These are phyloP conservation scores for Brachyhypopomus gauderio DNA, from an alignment of 2,113 vertebrate genomes.

Conservation along the genomic window DNA sequence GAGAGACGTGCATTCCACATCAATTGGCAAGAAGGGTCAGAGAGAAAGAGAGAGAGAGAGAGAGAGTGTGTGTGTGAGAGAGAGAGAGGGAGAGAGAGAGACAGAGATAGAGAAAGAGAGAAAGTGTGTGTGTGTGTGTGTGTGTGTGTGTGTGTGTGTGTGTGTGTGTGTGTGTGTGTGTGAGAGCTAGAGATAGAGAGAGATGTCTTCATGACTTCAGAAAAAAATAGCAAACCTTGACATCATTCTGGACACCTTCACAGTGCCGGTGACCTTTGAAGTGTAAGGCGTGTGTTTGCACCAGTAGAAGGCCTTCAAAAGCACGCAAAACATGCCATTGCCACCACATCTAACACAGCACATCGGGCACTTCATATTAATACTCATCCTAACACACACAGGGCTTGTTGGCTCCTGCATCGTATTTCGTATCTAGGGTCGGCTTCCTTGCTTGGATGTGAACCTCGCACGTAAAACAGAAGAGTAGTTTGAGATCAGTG, in stretches of 20 bases:
- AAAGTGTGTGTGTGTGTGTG: not conserved
- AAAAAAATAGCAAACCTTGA: not conserved
- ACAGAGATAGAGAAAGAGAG: slow-evolving; percentile 9
- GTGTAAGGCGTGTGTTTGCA: not conserved
- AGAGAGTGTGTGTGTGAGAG: not conserved
- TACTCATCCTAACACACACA: too few relatives aligned
- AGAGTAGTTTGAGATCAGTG: not conserved
- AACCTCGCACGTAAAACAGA: not conserved
- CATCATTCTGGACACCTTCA: not conserved
- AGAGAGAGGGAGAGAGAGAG: not conserved
- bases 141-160: too few relatives aligned
- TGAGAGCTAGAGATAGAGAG: not conserved
- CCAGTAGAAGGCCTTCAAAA: not conserved
- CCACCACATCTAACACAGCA: not conserved
- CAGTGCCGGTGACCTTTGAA: not conserved
- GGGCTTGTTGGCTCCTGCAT: not conserved
- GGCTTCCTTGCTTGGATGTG: not conserved
- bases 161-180: too few relatives aligned
- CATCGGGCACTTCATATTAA: too few relatives aligned
- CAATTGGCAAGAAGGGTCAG: slow-evolving; percentile 24
- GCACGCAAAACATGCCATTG: not conserved
- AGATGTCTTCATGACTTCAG: not conserved
- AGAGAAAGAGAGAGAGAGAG: slow-evolving; percentile 7
- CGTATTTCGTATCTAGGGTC: not conserved
- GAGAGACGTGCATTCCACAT: slow-evolving; percentile 26